Evolutionary conservation across 2,888 invertebrate species (phyloP), one percentile per base, ranked within the genome.

Genomic region (Ferrisia virgata): DNA sequence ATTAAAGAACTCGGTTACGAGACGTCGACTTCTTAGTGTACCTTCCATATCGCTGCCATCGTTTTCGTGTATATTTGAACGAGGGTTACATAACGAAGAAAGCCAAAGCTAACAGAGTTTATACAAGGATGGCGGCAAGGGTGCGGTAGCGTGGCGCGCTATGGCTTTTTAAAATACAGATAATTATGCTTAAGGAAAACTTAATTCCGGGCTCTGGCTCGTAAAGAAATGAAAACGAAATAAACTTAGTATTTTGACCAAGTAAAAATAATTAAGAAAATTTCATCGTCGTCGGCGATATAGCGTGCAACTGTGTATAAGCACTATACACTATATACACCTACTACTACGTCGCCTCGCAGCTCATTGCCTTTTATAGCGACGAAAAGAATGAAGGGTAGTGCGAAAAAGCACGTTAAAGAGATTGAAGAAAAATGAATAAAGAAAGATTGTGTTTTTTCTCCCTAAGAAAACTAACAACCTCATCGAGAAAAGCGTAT

Each of bases 261-360:
- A 81, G 53, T 53, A 43, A 81, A 81, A 81, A 81, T 81, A 81
- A 81, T 81, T 81, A 81, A 81, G 81, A 58, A 58, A 81, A 81
- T 81, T 81, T 28, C 53, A 36, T 76, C 36, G 33, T 33, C 72
- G 72, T 36, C 72, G 72, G 31, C 33, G 72, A 76, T 76, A 76
- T 36, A 76, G 33, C 72, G 72, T 36, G 72, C 31, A 13, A 28
- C 25, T 22, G 64, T 25, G 13, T 64, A 64, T 1, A 22, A 43
- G 47, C n/a, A n/a, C n/a, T 0, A 47, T 47, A 47, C 13, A 47
- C 47, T 5, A 47, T n/a, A 40, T 40, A 40, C n/a, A n/a, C n/a
- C n/a, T n/a, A n/a, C n/a, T 40, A 47, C n/a, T 13, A 47, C n/a
- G 18, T n/a, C 3, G 53, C 8, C 22, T 53, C 53, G 53, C 6